Evolutionary conservation across 2,797 vertebrate species (phyloP), one percentile per base, ranked within the genome.

Genomic region (Lepilemur septentrionalis): DNA sequence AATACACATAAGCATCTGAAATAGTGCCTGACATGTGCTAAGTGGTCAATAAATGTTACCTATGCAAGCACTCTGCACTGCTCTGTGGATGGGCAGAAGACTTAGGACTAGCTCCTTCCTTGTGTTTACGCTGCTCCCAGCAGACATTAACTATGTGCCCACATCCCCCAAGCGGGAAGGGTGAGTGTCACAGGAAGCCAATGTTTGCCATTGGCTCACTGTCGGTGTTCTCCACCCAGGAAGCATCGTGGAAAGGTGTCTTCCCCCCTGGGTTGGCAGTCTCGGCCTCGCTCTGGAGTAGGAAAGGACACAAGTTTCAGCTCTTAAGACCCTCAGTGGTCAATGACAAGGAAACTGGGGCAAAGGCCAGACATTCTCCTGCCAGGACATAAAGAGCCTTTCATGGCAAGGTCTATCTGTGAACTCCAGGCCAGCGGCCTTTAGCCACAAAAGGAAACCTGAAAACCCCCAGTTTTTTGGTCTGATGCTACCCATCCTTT

Each of bases 1-100:
- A 82, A 76, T 65, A 9, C 8, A 38, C 38, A 59, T 72, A 48
- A 55, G 28, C 46, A 91, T 88, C 61, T 84, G 67, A 70, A 84
- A 89, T n/a, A 25, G 13, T 70, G 9, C 76, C 69, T 83, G 73
- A 23, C 4, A 2, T 12, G 46, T 52, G 28, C 18, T 91, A 72
- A 95, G 25, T 32, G n/a, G 23, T 38, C 59, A 41, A n/a, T 76
- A 81, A 89, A 93, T 14, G 25, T 28, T 63, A 70, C 22, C 57
- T 13, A 14, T 48, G 52, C 30, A 10, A 35, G 4, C 22, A 50
- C 57, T 79, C 48, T 59, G 63, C 57, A 4, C 15, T 46, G 46
- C 17, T 22, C 8, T 72, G 72, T 41, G 52, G 57, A 70, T 7
- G 32, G 32, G 14, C 5, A 8, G 17, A n/a, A 81, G 30, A 28